Conservation (phyloP, 2,888 invertebrate genomes). For the Coronaproctus castanopsis region DNA sequence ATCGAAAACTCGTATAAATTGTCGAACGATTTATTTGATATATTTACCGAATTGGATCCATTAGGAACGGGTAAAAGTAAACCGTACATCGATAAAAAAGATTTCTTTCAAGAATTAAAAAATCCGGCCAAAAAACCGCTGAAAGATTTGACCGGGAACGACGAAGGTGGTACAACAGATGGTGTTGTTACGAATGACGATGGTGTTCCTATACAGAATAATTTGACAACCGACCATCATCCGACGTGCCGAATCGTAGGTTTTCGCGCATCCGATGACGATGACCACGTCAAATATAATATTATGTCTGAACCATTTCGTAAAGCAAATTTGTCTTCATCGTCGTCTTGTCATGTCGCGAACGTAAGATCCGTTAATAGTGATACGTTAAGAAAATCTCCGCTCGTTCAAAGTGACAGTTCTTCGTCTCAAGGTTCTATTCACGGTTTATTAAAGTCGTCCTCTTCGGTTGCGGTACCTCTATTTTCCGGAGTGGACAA, state of each 20-base stretch:
- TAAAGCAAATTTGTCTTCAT: background rate
- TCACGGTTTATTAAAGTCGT: conserved; percentile 45
- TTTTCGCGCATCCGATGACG: background rate
- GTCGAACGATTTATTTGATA: conserved; percentile 33
- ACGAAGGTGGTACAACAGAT: background rate
- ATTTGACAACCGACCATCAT: background rate
- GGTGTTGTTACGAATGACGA: background rate
- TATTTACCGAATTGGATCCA: conserved; percentile 84
- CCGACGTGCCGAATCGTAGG: background rate
- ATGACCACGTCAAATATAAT: background rate
- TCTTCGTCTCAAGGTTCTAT: conserved; percentile 16
- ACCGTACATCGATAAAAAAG: conserved; percentile 86
- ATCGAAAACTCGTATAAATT: background rate
- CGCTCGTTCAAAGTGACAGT: conserved; percentile 12
- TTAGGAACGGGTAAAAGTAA: conserved; percentile 76
- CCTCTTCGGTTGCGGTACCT: conserved; percentile 33
- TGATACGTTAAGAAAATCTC: conserved; percentile 3
- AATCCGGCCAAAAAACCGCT: conserved; percentile 83
- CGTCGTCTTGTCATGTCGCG: background rate
- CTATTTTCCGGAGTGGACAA: too few species aligned
- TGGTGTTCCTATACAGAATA: background rate
- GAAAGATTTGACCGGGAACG: conserved; percentile 49
- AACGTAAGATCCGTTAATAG: background rate
- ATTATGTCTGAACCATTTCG: background rate
- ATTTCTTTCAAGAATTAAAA: conserved; percentile 87